Base-by-base conservation (phyloP, 1,140 invertebrate genomes). In the Drosophila jambulina region DNA sequence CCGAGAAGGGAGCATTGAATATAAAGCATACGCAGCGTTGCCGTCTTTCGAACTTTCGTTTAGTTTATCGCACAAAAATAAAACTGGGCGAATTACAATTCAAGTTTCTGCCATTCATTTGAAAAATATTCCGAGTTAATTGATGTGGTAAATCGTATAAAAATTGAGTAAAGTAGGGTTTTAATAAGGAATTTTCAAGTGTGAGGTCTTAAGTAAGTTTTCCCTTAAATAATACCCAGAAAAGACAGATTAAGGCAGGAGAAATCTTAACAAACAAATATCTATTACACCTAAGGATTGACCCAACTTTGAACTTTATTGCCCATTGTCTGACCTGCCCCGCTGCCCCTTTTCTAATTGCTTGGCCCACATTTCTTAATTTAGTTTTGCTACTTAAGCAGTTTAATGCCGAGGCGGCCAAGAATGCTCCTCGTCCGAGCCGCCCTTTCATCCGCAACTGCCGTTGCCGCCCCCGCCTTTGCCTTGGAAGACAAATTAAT, bases 361-460 rank as follows among this genome's bases (percentile, higher is more conserved):
- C 83, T 65, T 27, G 45, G 48, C 40, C 61, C 54, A 78, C 77
- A 80, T 78, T 87, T 83, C 83, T 83, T 87, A 84, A 87, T 87
- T 87, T 88, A 87, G 83, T 88, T 87, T 84, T 88, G 84, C 80
- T 88, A 87, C 83, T 87, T 87, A 87, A 87, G 80, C 84, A 87
- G 84, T 87, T 88, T 88, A 87, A 88, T 86, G 71, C 83, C 53
- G 53, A 53, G 36, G 59, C 54, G 45, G 65, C 62, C 40, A 21
- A 15, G 43, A 60, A 53, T 60, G 29, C 69, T 71, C 25, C 42
- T 71, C 27, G 67, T 59, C 42, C 38, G 9, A n/a, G 21, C 45
- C 25, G 64, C 48, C 56, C 49, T 46, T 40, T 71, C 23, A 36
- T 21, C 25, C 56, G n/a, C 27, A n/a, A 29, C 48, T 27, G 19